These are phyloP conservation scores for Suillia variegata DNA, from an alignment of 2,888 invertebrate species.

Conservation along the genomic window DNA sequence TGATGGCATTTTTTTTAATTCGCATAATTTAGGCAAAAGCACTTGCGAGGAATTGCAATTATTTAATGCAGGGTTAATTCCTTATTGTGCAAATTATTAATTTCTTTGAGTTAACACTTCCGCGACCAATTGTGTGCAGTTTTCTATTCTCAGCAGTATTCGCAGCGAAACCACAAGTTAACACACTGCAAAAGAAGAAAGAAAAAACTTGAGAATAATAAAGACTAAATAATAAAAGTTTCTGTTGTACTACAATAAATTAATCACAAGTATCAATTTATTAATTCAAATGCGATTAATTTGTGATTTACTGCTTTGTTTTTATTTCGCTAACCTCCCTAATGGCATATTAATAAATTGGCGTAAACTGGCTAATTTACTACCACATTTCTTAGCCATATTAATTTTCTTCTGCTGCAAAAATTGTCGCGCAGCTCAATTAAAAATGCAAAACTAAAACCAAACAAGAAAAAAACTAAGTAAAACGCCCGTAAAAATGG, in stretches of 20 bases:
- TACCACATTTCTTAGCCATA: not conserved
- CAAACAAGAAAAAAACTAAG: not conserved
- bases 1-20: too few relatives aligned
- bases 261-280: not conserved
- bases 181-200: constrained; percentile 10
- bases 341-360: not conserved
- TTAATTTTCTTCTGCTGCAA: not conserved
- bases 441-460: not conserved
- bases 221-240: too few relatives aligned
- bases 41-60: too few relatives aligned
- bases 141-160: not conserved
- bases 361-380: not conserved
- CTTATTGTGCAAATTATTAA: too few relatives aligned
- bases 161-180: not conserved
- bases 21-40: too few relatives aligned
- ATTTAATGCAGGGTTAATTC: too few relatives aligned
- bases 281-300: not conserved
- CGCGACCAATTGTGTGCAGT: too few relatives aligned
- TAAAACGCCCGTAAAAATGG: constrained; percentile 37
- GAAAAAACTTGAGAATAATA: too few relatives aligned
- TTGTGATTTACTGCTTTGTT: not conserved
- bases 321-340: not conserved
- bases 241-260: too few relatives aligned
- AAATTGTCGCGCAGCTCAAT: not conserved
- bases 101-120: too few relatives aligned